These are phyloP conservation scores for Penaeus vannamei DNA, from an alignment of 1,140 invertebrate species.

Conservation along the genomic window DNA sequence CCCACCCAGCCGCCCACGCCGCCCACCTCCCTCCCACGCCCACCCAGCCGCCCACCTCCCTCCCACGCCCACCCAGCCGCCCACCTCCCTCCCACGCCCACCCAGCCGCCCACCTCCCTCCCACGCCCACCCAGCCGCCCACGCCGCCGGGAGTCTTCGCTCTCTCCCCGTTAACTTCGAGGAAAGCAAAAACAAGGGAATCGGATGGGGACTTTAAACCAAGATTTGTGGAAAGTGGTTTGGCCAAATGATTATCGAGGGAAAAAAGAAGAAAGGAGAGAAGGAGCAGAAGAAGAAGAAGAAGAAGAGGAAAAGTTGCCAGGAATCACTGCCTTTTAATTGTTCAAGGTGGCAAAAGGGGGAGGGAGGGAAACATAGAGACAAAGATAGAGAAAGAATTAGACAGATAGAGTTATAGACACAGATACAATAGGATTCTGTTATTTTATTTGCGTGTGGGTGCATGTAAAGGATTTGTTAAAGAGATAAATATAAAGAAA, in stretches of 20 bases:
- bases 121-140: neutral
- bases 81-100: no score
- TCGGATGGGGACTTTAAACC: no score
- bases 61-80: no score
- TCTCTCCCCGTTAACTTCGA: no score
- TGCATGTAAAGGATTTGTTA: neutral
- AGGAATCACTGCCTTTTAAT: neutral
- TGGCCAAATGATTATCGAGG: no score
- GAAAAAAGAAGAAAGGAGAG: neutral
- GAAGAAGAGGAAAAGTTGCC: constrained; percentile 29
- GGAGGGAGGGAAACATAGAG: neutral
- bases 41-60: no score
- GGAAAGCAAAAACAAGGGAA: no score
- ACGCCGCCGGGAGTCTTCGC: no score
- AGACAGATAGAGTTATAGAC: neutral
- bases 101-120: neutral
- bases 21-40: no score
- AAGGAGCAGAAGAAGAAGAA: neutral
- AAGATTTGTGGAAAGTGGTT: no score
- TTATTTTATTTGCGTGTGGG: no score
- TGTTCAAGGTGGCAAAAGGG: neutral
- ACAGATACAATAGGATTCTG: neutral
- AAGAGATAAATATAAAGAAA: neutral
- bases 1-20: no score
- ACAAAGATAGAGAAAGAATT: neutral